These are phyloP conservation scores for Zygothrica quintamaculata DNA, from an alignment of 2,888 invertebrate genomes.

Conservation along the genomic window DNA sequence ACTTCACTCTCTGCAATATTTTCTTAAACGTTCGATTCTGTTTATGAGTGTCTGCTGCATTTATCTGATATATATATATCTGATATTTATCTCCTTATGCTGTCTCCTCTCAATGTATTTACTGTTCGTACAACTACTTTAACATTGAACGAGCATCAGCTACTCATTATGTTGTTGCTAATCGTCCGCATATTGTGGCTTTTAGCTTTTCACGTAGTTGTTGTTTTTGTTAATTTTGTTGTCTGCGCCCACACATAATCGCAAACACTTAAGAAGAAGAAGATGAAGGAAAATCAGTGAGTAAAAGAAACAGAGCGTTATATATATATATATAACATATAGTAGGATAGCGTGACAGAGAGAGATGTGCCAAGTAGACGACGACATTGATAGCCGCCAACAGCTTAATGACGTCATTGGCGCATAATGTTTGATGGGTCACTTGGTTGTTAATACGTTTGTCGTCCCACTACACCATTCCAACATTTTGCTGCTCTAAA, in stretches of 20 bases:
- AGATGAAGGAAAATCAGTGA: background rate
- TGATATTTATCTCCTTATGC: too few species aligned
- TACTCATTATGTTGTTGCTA: conserved; percentile 26
- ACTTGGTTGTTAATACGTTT: conserved; percentile 48
- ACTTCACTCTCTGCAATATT: conserved; percentile 12
- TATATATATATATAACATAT: too few species aligned
- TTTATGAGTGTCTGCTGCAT: too few species aligned
- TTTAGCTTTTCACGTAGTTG: conserved; percentile 16
- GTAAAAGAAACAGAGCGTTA: background rate
- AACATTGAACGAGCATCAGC: conserved; percentile 13
- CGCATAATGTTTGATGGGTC: conserved; percentile 67
- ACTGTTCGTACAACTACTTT: conserved; percentile 5
- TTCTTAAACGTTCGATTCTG: too few species aligned
- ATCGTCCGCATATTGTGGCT: conserved; percentile 39
- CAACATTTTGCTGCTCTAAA: conserved; percentile 10
- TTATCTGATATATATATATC: too few species aligned
- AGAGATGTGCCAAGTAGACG: conserved; percentile 1
- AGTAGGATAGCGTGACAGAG: background rate
- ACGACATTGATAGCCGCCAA: conserved; percentile 63
- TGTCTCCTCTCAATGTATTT: too few species aligned
- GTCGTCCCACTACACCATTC: conserved; percentile 22
- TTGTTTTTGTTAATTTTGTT: conserved; percentile 11
- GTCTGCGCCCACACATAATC: conserved; percentile 47
- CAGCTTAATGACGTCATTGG: conserved; percentile 69
- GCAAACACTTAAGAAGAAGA: conserved; percentile 13